Evolutionary conservation across 2,113 vertebrate species (phyloP), one percentile per base, ranked within the genome.

Genomic region (Speoplatyrhinus poulsoni): DNA sequence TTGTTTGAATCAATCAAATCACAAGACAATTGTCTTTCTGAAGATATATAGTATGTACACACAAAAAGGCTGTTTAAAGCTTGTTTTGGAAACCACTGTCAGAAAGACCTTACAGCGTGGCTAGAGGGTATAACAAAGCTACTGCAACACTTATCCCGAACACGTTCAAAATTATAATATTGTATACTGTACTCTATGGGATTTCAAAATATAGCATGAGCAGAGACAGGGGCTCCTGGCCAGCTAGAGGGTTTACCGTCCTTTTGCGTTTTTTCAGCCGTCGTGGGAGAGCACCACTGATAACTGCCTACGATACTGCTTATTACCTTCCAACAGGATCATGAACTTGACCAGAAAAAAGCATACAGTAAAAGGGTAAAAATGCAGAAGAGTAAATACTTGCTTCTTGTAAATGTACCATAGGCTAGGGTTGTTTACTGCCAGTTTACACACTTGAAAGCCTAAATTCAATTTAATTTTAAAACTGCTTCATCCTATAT

Each of bases 171-270:
- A 26, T 26, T 26, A 26, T 52, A 15, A 4, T 12, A 52, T 3
- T 11, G 49, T 15, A 11, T 52, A 11, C 49, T 11, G 49, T 8
- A 17, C 16, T 47, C 16, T 13, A 46, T n/a, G 56, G 60, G n/a
- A 47, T 65, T 46, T 54, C 15, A 63, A 75, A 70, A 62, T 33
- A 67, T 58, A 41, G 17, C 62, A 26, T 26, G 61, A 69, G 57
- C 48, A 69, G 66, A 63, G 11, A 3, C 0, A 50, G 57, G 70
- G 70, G 57, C 71, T 65, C 46, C 62, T 52, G 50, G 67, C 59
- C 26, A 52, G 46, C 76, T 32, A 69, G 58, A 52, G 72, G 65
- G 75, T 75, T 85, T 72, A 76, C 73, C 69, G 81, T 80, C 58
- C 65, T 36, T 74, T 67, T 26, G 36, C n/a, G 54, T 69, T 69